Evolutionary conservation across 2,113 vertebrate genomes (phyloP), one percentile per base, ranked within the genome.

Genomic region (Nothobranchius kuhntae): DNA sequence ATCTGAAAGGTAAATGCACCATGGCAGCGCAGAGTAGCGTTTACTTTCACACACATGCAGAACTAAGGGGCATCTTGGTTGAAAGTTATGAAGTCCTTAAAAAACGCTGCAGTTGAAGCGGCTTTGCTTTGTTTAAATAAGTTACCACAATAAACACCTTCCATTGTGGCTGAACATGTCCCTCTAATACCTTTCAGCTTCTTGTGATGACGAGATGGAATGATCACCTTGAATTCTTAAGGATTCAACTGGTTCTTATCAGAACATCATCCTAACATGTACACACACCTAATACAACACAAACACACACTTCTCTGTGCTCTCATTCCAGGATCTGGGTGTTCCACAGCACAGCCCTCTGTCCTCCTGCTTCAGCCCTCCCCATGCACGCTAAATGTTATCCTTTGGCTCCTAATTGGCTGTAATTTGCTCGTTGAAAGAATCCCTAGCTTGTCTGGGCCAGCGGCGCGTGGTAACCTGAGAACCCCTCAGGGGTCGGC

Each of bases 341-440:
- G 92, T 92, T 87, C 92, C 89, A 90, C 82, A 80, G 73, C 61
- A 69, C 58, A 76, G 61, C 68, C 76, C 72, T 86, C 75, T 75
- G 77, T 84, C 75, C 83, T 86, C 82, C 72, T 83, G 68, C 81
- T 67, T 53, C 56, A 7, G 77, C 86, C 82, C 72, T 87, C 77
- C 76, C 73, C 87, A 11, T 80, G 75, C 80, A 73, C 82, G 82
- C 89, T 92, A 83, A 92, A 91, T 90, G 90, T 93, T 93, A 91
- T 92, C 90, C 87, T 87, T 87, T 83, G 89, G 90, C 84, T 61
- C 78, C 87, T 92, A 93, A 94, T 91, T 87, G 92, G 85, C 88
- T 74, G 92, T 90, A 85, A 91, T 89, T 87, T 92, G 73, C 87
- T 72, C 76, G 80, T 77, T 82, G 91, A 91, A 91, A 92, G 54